Evolutionary conservation across 2,888 invertebrate genomes (phyloP).

Genomic region (Rhimphoctona megacephalus): DNA sequence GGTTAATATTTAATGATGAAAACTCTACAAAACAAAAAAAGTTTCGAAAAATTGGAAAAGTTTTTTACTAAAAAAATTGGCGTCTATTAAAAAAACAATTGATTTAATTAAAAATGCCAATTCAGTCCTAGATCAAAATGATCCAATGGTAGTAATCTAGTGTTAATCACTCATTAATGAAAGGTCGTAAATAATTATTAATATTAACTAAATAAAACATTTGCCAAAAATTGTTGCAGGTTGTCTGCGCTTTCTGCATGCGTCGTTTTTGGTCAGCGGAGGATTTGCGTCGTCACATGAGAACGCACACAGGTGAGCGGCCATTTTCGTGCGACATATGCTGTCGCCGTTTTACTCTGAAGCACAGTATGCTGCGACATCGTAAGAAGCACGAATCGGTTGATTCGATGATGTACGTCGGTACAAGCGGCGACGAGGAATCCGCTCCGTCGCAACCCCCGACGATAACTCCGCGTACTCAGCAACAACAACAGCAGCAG

Average conservation of each 20-base stretch:
- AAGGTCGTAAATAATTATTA: too few species aligned
- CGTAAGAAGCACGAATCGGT: conserved; percentile 93
- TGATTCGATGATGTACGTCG: conserved; percentile 86
- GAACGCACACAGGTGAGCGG: conserved; percentile 96
- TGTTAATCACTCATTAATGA: background rate
- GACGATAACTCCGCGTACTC: conserved; percentile 79
- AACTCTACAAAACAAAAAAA: too few species aligned
- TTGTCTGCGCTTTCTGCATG: conserved; percentile 96
- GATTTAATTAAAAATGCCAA: too few species aligned
- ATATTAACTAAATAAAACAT: background rate
- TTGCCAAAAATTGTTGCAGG: conserved; percentile 83
- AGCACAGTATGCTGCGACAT: conserved; percentile 97
- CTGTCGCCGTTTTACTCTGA: conserved; percentile 94
- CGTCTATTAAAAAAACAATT: too few species aligned
- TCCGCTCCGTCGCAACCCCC: conserved; percentile 75
- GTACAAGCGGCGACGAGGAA: conserved; percentile 87
- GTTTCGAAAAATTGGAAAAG: too few species aligned
- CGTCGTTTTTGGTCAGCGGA: conserved; percentile 98
- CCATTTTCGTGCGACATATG: conserved; percentile 97
- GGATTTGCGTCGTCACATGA: conserved; percentile 96
- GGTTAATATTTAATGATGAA: too few species aligned
- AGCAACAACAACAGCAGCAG: conserved; percentile 75
- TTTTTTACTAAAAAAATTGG: too few species aligned
- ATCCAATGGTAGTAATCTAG: too few species aligned
- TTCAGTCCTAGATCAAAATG: background rate